phyloP scores from a whole-genome alignment of 2,797 vertebrate species.

The Remorina albescens region DNA sequence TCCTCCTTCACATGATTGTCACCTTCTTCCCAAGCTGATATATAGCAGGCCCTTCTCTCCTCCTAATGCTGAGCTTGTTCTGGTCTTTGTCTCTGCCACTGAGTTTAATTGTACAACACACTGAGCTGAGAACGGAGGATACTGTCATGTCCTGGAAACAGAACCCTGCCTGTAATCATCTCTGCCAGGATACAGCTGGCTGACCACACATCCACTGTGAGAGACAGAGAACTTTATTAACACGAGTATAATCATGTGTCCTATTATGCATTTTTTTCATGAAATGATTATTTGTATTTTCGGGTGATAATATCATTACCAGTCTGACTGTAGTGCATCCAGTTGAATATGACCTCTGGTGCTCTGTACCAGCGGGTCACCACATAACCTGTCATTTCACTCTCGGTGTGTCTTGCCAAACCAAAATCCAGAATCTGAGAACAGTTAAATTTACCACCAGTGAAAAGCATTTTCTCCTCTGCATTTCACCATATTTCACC shows the following conservation, averaged over 20 bases:
- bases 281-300: background rate
- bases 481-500: no score
- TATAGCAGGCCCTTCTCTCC: no score
- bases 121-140: constrained; percentile 73
- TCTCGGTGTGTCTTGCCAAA: constrained; percentile 86
- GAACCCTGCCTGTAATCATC: constrained; percentile 86
- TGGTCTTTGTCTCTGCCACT: no score
- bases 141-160: constrained; percentile 88
- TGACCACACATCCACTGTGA: constrained; percentile 89
- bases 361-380: constrained; percentile 90
- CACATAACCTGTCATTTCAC: constrained; percentile 90
- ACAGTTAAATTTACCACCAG: background rate
- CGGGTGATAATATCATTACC: constrained; percentile 67
- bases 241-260: no score
- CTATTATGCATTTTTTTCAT: no score
- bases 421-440: constrained; percentile 89
- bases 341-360: constrained; percentile 89
- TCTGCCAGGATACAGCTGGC: constrained; percentile 88
- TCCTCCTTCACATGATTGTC: no score
- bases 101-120: constrained; percentile 16
- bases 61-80: no score
- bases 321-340: constrained; percentile 90
- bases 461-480: no score
- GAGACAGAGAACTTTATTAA: constrained; percentile 9
- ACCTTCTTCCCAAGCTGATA: no score